Evolutionary conservation across 2,113 vertebrate genomes (phyloP), one percentile per base, ranked within the genome.

Genomic region (Megaptera novaeangliae): DNA sequence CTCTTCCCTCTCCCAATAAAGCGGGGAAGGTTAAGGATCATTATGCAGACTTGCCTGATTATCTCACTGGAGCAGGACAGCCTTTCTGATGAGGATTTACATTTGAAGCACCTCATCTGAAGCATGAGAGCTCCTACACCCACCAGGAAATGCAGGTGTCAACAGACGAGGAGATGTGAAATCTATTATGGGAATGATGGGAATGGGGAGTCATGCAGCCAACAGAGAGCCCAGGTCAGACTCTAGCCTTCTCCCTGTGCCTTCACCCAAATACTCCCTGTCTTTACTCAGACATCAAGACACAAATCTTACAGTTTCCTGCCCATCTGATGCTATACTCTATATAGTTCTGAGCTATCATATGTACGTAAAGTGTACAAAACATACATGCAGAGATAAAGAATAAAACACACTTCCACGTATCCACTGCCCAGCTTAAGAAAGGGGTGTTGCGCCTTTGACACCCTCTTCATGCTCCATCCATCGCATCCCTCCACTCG

Each of bases 371-470:
- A 94, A 71, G 14, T 6, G 2, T 44, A n/a, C 2, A 55, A n/a
- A 66, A 84, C 9, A 75, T 39, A 29, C 25, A 5, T 1, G 5
- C 5, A n/a, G 2, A 83, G 8, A 46, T n/a, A 68, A 81, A 55
- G n/a, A 72, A 44, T 18, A 64, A 86, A 86, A 34, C 34, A 71
- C 64, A 49, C 14, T 34, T 72, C 20, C 29, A 8, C 2, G 0
- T 63, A 23, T 11, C 44, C 29, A 55, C 14, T 41, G 29, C 25
- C 52, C 36, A 64, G 46, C 27, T 46, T 80, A 36, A 71, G 27
- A 27, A 44, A 52, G 71, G 18, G 39, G 29, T 59, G 14, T 23
- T 3, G 52, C 0, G 1, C 15, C 31, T 52, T 34, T 10, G 6
- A 72, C 31, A 57, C n/a, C 49, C 8, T 87, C n/a, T 34, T 39